Conservation (phyloP, 2,113 vertebrate genomes). For the Otis tarda region DNA sequence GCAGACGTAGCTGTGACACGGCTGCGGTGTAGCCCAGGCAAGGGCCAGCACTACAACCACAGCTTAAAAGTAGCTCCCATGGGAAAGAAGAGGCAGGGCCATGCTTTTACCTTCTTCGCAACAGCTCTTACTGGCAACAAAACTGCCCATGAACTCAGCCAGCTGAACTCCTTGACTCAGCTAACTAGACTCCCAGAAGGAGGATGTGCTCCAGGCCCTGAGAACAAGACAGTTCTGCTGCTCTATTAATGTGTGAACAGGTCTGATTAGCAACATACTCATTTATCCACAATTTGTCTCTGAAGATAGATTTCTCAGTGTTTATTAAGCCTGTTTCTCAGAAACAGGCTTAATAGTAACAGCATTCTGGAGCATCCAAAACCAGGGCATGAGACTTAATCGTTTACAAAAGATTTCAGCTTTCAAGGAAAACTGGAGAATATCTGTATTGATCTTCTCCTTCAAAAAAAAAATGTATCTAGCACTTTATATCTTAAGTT, state of each 20-base stretch:
- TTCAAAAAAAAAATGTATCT: neutral
- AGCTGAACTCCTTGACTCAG: neutral
- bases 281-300: neutral
- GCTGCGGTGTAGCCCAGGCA: fast-evolving
- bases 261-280: neutral
- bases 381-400: neutral
- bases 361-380: neutral
- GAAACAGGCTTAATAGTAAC: neutral
- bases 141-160: neutral
- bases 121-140: neutral
- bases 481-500: neutral
- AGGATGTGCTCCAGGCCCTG: neutral
- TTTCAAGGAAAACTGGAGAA: neutral
- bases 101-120: fast-evolving
- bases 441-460: neutral
- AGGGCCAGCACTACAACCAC: neutral
- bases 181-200: neutral
- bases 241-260: neutral
- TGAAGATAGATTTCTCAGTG: neutral
- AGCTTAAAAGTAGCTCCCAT: neutral
- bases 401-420: neutral
- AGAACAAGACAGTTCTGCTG: neutral
- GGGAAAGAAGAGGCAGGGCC: neutral
- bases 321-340: no score
- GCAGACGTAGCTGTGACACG: fast-evolving